phyloP scores from a whole-genome alignment of 2,888 invertebrate genomes.

The Rosalia funebris region DNA sequence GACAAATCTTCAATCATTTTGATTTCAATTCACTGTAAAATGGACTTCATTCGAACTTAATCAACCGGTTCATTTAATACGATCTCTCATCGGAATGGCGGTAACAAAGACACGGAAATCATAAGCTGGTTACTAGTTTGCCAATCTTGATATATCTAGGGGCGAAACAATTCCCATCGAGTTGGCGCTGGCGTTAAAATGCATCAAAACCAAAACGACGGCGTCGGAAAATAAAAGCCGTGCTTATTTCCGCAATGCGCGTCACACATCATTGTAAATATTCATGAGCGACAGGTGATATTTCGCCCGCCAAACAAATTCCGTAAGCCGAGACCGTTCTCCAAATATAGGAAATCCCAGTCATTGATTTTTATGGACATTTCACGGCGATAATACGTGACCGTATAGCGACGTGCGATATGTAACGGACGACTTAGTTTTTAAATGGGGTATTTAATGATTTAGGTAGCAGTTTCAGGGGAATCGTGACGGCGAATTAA shows the following conservation, averaged over 20 bases:
- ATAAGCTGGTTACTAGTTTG: background rate
- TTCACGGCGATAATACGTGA: slow-evolving; percentile 45
- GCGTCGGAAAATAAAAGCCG: background rate
- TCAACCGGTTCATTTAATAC: too few relatives aligned
- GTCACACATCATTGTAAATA: slow-evolving; percentile 16
- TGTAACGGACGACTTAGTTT: slow-evolving; percentile 41
- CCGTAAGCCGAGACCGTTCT: slow-evolving; percentile 30
- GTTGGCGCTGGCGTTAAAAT: too few relatives aligned
- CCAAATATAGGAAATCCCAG: slow-evolving; percentile 37
- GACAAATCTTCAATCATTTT: too few relatives aligned
- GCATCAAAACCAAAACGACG: background rate
- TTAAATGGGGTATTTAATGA: slow-evolving; percentile 45
- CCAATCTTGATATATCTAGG: background rate
- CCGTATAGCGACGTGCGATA: slow-evolving; percentile 28
- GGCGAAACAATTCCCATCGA: background rate
- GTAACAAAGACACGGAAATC: background rate
- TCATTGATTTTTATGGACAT: slow-evolving; percentile 47
- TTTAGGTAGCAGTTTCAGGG: slow-evolving; percentile 26
- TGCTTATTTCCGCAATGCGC: background rate
- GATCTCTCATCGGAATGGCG: background rate
- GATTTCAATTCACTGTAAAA: too few relatives aligned
- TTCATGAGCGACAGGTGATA: slow-evolving; percentile 27
- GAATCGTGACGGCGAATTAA: slow-evolving; percentile 29
- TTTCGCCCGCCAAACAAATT: slow-evolving; percentile 27
- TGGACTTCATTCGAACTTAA: too few relatives aligned